Percentiles rank a stretch among this genome's conserved stretches.
phyloP scores from a whole-genome alignment of 2,797 vertebrate genomes.

The Sparus aurata region DNA sequence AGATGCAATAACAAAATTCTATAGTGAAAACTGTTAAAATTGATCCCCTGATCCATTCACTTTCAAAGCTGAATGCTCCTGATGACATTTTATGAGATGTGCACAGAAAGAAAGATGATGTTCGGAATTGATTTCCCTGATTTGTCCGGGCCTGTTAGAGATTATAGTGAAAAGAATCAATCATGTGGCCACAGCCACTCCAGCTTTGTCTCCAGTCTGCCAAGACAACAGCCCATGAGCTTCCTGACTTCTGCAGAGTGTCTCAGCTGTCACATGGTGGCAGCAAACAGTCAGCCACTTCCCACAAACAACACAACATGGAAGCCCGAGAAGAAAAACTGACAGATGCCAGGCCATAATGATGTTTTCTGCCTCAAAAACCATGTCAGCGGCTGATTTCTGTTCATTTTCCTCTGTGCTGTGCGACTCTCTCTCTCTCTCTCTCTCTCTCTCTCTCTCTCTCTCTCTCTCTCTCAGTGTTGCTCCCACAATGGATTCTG shows the following conservation, averaged over 20 bases:
- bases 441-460: background rate
- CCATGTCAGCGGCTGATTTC: conserved; percentile 62
- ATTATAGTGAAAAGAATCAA: conserved; percentile 19
- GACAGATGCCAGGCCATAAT: conserved; percentile 50
- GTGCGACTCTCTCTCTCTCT: background rate
- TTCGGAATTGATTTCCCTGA: background rate
- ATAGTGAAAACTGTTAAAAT: background rate
- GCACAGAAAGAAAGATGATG: background rate
- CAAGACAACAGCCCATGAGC: background rate
- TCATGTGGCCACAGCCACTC: background rate
- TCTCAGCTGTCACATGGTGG: conserved; percentile 67
- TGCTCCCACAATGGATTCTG: conserved; percentile 9
- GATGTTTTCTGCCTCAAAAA: conserved; percentile 62
- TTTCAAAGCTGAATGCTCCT: background rate
- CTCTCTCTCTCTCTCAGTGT: conserved; percentile 9
- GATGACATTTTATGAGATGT: background rate
- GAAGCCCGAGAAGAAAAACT: conserved; percentile 11
- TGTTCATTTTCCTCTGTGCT: conserved; percentile 15
- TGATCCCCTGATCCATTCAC: background rate
- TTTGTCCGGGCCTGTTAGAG: background rate
- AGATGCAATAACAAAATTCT: background rate
- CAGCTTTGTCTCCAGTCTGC: conserved; percentile 13
- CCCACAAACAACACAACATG: conserved; percentile 7
- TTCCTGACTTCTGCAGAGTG: conserved; percentile 38
- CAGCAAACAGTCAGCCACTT: conserved; percentile 61